Base-by-base conservation (phyloP, 2,888 invertebrate genomes). In the Agrochola macilenta region DNA sequence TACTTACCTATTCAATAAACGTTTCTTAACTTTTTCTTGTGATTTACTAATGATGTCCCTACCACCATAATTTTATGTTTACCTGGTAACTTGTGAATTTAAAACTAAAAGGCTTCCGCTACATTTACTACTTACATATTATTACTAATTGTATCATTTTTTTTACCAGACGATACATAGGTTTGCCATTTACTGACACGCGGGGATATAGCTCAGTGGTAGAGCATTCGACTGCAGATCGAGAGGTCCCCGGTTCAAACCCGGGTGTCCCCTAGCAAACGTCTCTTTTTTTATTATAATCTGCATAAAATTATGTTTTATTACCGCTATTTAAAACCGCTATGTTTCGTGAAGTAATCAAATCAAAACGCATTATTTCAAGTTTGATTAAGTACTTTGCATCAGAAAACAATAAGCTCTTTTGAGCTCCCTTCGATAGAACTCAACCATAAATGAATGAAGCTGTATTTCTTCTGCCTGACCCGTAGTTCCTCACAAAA, bases 161-260 rank as follows among this genome's bases (percentile, higher is more conserved):
- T 30, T 69, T n/a, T 49, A 75, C 1, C 0, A 70, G 12, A 11
- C 65, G 11, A 30, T 30, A 26, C 14, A 54, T 54, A 46, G 0
- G 9, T 82, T 82, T 83, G 12, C 63, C 0, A 0, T 0, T 0
- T 0, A 0, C 0, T 4, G 0, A 9, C 26, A 78, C 5, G 17
- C 2, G 93, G 94, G 95, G 94, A 95, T 94, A 95, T 94, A 94
- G 94, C 94, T 94, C 94, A 94, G 94, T 94, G 94, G 94, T 94
- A 94, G 94, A 94, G 94, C 94, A 94, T 94, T 94, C 94, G 94
- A 94, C 94, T 94, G 68, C 68, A 69, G 68, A 57, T 69, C 68
- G 68, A 69, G 68, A 93, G 94, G 94, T 94, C 94, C 94, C 94
- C 94, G 94, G 94, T 94, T 94, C 94, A 94, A 94, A 94, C 94